Evolutionary conservation across 2,797 vertebrate genomes (phyloP).

Genomic region (Emydoidea blandingii): DNA sequence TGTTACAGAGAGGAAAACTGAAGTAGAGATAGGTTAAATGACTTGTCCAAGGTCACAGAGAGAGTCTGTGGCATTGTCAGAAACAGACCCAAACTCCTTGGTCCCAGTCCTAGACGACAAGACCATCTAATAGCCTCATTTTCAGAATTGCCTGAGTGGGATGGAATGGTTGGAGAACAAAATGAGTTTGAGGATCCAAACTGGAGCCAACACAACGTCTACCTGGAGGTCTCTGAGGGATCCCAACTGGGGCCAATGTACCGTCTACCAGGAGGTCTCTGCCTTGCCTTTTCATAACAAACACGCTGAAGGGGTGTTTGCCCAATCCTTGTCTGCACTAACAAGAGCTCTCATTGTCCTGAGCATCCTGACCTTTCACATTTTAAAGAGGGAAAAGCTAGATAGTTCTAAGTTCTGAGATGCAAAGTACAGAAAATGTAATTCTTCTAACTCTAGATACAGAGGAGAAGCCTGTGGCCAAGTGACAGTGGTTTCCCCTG

Average conservation of each 20-base stretch:
- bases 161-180: neutral
- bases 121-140: neutral
- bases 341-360: neutral
- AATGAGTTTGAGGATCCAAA: neutral
- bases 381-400: neutral
- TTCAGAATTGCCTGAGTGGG: neutral
- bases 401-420: neutral
- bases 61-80: neutral
- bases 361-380: neutral
- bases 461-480: neutral
- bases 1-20: neutral
- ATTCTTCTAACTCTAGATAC: neutral
- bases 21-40: neutral
- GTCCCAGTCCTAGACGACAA: neutral
- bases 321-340: neutral
- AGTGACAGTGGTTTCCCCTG: neutral
- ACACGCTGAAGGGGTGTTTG: neutral
- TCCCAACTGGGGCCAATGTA: neutral
- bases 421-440: neutral
- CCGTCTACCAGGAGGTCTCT: neutral
- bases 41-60: neutral
- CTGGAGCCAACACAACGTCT: neutral
- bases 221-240: neutral
- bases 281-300: neutral
- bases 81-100: neutral